Evolutionary conservation across 2,888 invertebrate genomes (phyloP).

Genomic region (Noctua janthe): DNA sequence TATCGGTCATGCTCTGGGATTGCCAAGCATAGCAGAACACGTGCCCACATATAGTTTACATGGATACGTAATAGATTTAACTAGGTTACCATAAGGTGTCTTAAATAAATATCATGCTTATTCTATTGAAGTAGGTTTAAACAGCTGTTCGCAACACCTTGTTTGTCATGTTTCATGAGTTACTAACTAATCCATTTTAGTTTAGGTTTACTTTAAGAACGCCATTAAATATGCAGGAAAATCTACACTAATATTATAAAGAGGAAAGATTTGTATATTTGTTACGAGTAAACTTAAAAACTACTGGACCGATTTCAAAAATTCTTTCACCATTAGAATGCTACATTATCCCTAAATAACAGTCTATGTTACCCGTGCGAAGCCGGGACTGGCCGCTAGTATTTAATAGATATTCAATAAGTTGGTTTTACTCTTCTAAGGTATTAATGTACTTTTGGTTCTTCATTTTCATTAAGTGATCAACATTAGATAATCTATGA

Average conservation of each 20-base stretch:
- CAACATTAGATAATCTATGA: background rate
- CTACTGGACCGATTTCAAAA: no score
- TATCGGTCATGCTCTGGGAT: slow-evolving; percentile 13
- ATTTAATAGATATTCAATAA: background rate
- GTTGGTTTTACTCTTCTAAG: background rate
- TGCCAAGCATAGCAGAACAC: slow-evolving; percentile 7
- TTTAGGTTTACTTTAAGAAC: background rate
- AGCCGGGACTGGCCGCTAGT: background rate
- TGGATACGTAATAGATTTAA: slow-evolving; percentile 1
- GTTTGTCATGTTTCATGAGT: background rate
- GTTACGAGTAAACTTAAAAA: no score
- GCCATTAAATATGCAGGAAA: background rate
- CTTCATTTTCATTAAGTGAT: background rate
- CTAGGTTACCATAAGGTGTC: slow-evolving; percentile 34
- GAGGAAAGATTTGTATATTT: no score
- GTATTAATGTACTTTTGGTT: background rate
- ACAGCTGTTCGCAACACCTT: slow-evolving; percentile 1
- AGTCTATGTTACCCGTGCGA: no score
- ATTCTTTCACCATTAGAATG: no score
- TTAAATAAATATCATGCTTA: slow-evolving; percentile 20
- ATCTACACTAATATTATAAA: no score
- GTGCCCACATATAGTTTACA: background rate
- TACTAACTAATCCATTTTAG: background rate
- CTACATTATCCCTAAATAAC: no score
- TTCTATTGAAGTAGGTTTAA: background rate